Base-by-base conservation (phyloP, 2,113 vertebrate species). In the Atractosteus spatula region DNA sequence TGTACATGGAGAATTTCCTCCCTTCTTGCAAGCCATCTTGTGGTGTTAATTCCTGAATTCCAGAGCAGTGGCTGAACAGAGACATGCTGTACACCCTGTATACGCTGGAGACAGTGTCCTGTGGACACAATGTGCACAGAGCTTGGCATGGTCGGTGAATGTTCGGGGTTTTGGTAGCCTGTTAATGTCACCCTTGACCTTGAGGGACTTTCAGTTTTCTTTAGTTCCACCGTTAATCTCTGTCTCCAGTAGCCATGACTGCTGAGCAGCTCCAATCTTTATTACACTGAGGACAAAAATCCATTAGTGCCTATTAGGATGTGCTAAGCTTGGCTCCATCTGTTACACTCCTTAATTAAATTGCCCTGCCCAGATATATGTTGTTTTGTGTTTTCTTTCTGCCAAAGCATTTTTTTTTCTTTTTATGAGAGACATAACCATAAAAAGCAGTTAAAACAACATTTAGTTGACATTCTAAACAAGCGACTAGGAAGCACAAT, bases 291-390 rank as follows among this genome's bases (percentile, higher is more conserved):
- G 82, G 81, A 79, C 77, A 83, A 75, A 81, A 80, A 82, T 76
- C 79, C 81, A 86, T 82, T 74, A 81, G 79, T 78, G 77, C 77
- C 82, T 77, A 77, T 80, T 76, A 75, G 76, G 64, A 74, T 62
- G 72, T 55, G 55, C 76, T 83, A 84, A 85, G 78, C 83, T 69
- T 43, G 54, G 13, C 44, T 16, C 79, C 83, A 82, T 83, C 80
- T 86, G 83, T 74, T 75, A 66, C 80, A 64, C 68, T 65, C 66
- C 54, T 80, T 84, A 78, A 86, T 87, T 85, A 81, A 86, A 84
- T 67, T 55, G 71, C 81, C 77, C 78, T 71, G 73, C 57, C 66
- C 62, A 66, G 73, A 65, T 59, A 79, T 86, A 79, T 77, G 79
- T 82, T 72, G 75, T 45, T 55, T 59, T 44, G 54, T 55, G 17